These are phyloP conservation scores for Rhabdornis inornatus DNA, from an alignment of 2,113 vertebrate species.

Conservation along the genomic window DNA sequence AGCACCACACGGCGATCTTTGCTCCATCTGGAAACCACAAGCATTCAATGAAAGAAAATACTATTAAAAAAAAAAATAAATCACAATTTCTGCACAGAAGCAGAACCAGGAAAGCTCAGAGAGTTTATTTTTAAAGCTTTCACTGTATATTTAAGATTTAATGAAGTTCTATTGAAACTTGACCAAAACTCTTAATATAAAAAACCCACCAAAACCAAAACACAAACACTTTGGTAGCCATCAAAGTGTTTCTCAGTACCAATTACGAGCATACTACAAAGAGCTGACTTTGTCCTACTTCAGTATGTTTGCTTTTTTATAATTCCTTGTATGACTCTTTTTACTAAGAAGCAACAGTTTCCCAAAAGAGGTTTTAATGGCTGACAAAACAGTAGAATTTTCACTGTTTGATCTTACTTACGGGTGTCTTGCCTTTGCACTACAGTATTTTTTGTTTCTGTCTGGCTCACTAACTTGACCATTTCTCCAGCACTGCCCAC, in stretches of 20 bases:
- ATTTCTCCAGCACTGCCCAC: slow-evolving; percentile 92
- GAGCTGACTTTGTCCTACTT: not conserved
- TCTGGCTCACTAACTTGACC: slow-evolving; percentile 94
- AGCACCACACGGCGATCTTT: slow-evolving; percentile 92
- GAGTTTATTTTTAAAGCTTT: not conserved
- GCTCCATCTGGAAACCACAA: slow-evolving; percentile 83
- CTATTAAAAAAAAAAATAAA: not conserved
- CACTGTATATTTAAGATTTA: not conserved
- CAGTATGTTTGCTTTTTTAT: not conserved
- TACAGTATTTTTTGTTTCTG: slow-evolving; percentile 95
- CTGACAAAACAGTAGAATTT: not conserved
- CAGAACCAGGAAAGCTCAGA: not conserved
- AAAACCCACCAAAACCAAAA: not conserved
- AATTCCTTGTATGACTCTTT: not conserved
- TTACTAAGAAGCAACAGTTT: not conserved
- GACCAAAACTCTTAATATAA: not conserved
- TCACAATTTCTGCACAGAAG: not conserved
- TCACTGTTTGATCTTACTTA: slow-evolving; percentile 72
- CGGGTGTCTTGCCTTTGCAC: slow-evolving; percentile 94
- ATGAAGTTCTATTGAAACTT: not conserved
- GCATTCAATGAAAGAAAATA: slow-evolving; percentile 11
- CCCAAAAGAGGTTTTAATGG: not conserved
- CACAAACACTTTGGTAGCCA: not conserved
- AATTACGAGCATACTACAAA: not conserved
- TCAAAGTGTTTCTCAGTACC: not conserved